Base-by-base conservation (phyloP, 2,888 invertebrate genomes). In the Tanaodytes sp. region DNA sequence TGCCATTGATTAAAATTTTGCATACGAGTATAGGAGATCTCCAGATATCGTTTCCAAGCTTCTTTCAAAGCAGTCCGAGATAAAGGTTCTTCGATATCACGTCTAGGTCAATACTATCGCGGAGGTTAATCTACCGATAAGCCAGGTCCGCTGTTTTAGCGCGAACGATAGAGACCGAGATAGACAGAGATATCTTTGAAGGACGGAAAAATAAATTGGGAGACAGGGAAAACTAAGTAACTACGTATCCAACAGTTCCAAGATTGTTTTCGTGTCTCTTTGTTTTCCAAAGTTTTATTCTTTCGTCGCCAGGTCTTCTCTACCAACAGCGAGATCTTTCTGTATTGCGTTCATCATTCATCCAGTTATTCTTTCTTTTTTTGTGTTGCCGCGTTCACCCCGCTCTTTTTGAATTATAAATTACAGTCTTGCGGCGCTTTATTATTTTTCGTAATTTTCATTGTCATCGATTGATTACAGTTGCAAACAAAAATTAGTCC, bases 171-270 rank as follows among this genome's bases (percentile, higher is more conserved):
- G 33, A 54, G 42, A 52, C 36, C 55, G 49, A n/a, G n/a, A n/a
- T n/a, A n/a, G n/a, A n/a, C n/a, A n/a, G n/a, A n/a, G n/a, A n/a
- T n/a, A n/a, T n/a, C n/a, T n/a, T n/a, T n/a, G 36, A 15, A 62
- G 40, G 39, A 51, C 31, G 52, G 58, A 54, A 66, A 69, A 76
- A 76, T 73, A 75, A 75, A 78, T 78, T 72, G 73, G 66, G 64
- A 52, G 75, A 73, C 65, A 72, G 74, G 72, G 75, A 74, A 72
- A 76, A 77, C 75, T 66, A 67, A 77, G 74, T 78, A 77, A 75
- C 73, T 65, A 68, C 66, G 58, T 57, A 65, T 59, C 58, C 70
- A 68, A 65, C 61, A 70, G 59, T 69, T 59, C 46, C 59, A 63
- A 70, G 64, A 65, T 39, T 61, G 61, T 61, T 61, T n/a, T n/a